Base-by-base conservation (phyloP, 2,797 vertebrate genomes). In the Falco berigora region DNA sequence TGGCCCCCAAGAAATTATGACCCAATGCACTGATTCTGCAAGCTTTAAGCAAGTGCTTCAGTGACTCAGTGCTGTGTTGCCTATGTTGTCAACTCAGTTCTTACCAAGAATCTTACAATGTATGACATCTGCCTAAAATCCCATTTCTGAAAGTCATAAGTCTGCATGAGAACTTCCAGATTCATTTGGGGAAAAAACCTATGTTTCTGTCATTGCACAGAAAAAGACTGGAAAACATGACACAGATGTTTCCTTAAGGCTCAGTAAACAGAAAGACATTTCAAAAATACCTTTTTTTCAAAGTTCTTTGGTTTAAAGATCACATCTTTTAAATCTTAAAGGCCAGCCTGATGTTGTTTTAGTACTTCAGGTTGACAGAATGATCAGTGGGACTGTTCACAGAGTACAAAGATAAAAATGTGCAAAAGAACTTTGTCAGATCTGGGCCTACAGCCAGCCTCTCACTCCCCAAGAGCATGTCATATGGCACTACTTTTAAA, bases 341-440 rank as follows among this genome's bases (percentile, higher is more conserved):
- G 59, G 52, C 62, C 40, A 90, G 12, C 27, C 71, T 88, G 86
- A n/a, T 81, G 77, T 92, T 87, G 66, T 84, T 96, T 93, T 64
- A 75, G 75, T 81, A 84, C 56, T 89, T 92, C 78, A 82, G 44
- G 47, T 21, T 91, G 90, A 87, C 81, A 76, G 93, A 82, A 77
- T 5, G 30, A 93, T 96, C 88, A 95, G 50, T 93, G 90, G 90
- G 56, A 88, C 95, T 90, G 88, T 94, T 96, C 86, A 95, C 34
- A 92, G 82, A 74, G 47, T 32, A 80, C 74, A 74, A 94, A 96
- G 94, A 92, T 91, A 91, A 95, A 94, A 94, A 92, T 79, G 84
- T 94, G 94, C 85, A 82, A 78, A 94, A 95, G 94, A 94, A 92
- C 87, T 89, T 87, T 96, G 89, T 91, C 89, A 94, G 84, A 91